A percentile compares a stretch with the other conserved stretches of the same genome.
These are phyloP conservation scores for Lonchura striata DNA, from an alignment of 2,113 vertebrate species.

Conservation along the genomic window DNA sequence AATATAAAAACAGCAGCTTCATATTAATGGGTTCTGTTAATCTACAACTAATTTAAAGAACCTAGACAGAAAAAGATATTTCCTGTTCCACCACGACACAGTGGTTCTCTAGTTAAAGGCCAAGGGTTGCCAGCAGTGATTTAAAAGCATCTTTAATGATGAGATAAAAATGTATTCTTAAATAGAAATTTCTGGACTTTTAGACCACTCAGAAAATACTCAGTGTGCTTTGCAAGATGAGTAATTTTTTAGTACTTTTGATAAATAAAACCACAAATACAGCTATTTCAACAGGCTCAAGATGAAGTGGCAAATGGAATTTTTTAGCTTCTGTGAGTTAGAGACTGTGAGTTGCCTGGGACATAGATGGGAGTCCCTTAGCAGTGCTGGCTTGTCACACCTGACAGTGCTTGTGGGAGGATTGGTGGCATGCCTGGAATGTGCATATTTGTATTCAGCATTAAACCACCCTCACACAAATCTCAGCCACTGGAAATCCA, in stretches of 20 bases:
- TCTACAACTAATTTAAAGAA: neutral
- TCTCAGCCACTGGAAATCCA: rapidly evolving
- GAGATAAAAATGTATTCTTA: neutral
- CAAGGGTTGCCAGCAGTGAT: neutral
- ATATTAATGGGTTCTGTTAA: neutral
- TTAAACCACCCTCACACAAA: neutral
- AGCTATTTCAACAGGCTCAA: neutral
- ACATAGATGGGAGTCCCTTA: neutral
- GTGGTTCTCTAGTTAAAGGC: neutral
- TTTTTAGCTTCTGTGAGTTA: neutral
- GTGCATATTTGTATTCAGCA: neutral
- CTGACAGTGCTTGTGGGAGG: neutral
- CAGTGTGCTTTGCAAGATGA: neutral
- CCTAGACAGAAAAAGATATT: neutral
- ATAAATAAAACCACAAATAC: neutral
- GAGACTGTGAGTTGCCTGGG: neutral
- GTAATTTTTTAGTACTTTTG: neutral
- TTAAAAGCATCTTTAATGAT: neutral
- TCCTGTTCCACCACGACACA: neutral
- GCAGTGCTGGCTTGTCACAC: neutral
- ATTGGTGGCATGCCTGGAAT: neutral
- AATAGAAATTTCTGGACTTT: neutral
- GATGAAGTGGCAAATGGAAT: neutral
- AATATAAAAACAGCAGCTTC: neutral
- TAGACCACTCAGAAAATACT: neutral